Percentiles rank a stretch among this genome's conserved stretches.
phyloP scores from a whole-genome alignment of 2,797 vertebrate genomes.

The Epinephelus coioides region DNA sequence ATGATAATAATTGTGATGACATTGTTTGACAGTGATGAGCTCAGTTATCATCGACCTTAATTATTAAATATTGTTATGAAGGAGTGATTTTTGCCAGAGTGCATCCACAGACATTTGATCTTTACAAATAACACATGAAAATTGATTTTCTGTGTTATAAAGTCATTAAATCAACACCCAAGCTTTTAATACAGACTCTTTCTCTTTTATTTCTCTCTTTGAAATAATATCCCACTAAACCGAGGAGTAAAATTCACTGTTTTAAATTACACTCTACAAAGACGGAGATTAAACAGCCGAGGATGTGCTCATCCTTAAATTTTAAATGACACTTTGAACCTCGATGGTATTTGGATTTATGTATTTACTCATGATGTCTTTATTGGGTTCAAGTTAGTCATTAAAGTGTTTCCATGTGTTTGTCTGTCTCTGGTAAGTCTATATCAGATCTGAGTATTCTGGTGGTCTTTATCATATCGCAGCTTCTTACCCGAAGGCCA shows the following conservation, averaged over 20 bases:
- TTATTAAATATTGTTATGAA: neutral
- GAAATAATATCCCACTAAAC: neutral
- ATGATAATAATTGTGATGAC: neutral
- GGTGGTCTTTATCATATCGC: slow-evolving; percentile 18
- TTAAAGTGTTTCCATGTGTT: slow-evolving; percentile 27
- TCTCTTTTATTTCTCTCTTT: slow-evolving; percentile 12
- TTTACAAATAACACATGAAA: neutral
- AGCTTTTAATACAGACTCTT: neutral
- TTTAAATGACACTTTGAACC: slow-evolving; percentile 16
- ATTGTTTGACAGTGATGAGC: neutral
- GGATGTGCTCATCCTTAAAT: neutral
- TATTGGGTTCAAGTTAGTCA: slow-evolving; percentile 25
- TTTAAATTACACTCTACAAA: slow-evolving; percentile 23
- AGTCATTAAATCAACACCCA: too few relatives aligned
- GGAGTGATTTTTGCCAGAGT: neutral
- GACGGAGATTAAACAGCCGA: slow-evolving; percentile 1
- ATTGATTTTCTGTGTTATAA: too few relatives aligned
- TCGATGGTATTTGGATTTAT: slow-evolving; percentile 20
- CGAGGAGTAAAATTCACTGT: neutral
- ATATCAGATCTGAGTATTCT: slow-evolving; percentile 15
- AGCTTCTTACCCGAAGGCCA: neutral
- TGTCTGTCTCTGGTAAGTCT: slow-evolving; percentile 8
- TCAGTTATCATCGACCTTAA: neutral
- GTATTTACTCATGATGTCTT: slow-evolving; percentile 3
- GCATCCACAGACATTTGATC: neutral